Percentiles rank a stretch among this genome's conserved stretches.
Conservation (phyloP, 2,113 vertebrate genomes). For the Nothobranchius furzeri region DNA sequence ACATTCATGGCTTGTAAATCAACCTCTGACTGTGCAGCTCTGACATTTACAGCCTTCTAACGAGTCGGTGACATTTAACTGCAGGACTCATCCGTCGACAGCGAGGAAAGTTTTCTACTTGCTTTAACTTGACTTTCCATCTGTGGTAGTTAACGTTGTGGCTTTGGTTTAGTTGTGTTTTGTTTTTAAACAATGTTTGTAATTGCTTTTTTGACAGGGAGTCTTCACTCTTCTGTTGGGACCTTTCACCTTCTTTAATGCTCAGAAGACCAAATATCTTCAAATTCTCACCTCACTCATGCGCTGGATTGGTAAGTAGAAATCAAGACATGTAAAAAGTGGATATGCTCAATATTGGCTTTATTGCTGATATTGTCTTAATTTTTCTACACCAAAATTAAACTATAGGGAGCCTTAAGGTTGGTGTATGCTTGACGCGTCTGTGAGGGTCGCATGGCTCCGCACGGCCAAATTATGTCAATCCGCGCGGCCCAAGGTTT, state of each 20-base stretch:
- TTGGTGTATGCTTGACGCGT: too few relatives aligned
- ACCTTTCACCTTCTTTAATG: slow-evolving; percentile 97
- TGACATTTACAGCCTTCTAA: slow-evolving; percentile 2
- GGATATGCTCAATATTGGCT: too few relatives aligned
- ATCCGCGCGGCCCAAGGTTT: too few relatives aligned
- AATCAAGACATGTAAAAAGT: too few relatives aligned
- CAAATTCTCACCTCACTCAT: slow-evolving; percentile 96
- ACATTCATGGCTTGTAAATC: slow-evolving; percentile 3
- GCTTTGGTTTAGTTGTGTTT: background rate
- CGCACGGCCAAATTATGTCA: too few relatives aligned
- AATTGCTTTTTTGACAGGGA: slow-evolving; percentile 71
- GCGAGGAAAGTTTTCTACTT: background rate
- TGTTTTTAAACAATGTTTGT: background rate
- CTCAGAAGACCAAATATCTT: slow-evolving; percentile 98
- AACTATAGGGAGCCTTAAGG: too few relatives aligned
- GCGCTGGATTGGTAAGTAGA: slow-evolving; percentile 95
- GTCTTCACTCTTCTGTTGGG: slow-evolving; percentile 88
- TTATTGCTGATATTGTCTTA: too few relatives aligned
- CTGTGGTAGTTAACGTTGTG: too few relatives aligned
- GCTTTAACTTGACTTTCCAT: background rate
- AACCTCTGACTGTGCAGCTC: background rate
- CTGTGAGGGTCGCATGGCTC: too few relatives aligned
- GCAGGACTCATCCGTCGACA: background rate
- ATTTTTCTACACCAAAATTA: too few relatives aligned
- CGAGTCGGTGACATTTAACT: background rate